These are phyloP conservation scores for Grantiella picta DNA, from an alignment of 2,113 vertebrate species.

Conservation along the genomic window DNA sequence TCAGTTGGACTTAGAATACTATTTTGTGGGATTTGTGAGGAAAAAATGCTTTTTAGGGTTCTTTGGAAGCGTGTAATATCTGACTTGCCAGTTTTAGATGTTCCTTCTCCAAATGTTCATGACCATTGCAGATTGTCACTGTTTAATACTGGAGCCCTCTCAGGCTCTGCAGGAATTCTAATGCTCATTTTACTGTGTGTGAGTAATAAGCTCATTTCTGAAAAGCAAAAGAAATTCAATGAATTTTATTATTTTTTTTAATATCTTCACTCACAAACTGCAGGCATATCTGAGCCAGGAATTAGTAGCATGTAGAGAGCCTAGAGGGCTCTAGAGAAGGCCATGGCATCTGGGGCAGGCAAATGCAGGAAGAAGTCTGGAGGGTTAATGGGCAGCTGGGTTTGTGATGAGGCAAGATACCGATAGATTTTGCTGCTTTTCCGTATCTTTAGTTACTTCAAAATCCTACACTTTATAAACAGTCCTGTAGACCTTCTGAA, in stretches of 20 bases:
- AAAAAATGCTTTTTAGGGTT: not conserved
- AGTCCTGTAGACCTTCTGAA: not conserved
- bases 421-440: not conserved
- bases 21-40: not conserved
- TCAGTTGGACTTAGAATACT: not conserved
- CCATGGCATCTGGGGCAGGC: not conserved
- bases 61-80: not conserved
- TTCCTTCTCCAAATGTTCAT: not conserved
- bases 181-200: not conserved
- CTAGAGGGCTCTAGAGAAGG: not conserved
- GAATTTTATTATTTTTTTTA: not conserved
- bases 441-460: not conserved
- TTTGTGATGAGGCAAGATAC: not conserved
- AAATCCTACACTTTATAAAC: not conserved
- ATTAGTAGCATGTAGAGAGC: not conserved
- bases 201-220: not conserved
- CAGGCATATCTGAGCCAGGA: not conserved
- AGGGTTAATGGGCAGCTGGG: not conserved
- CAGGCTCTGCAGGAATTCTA: not conserved
- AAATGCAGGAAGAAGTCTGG: not conserved
- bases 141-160: rapidly evolving
- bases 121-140: not conserved
- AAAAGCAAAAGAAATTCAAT: not conserved
- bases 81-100: not conserved
- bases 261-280: not conserved